Evolutionary conservation across 1,140 invertebrate species (phyloP).

Genomic region (Papilio helenus): DNA sequence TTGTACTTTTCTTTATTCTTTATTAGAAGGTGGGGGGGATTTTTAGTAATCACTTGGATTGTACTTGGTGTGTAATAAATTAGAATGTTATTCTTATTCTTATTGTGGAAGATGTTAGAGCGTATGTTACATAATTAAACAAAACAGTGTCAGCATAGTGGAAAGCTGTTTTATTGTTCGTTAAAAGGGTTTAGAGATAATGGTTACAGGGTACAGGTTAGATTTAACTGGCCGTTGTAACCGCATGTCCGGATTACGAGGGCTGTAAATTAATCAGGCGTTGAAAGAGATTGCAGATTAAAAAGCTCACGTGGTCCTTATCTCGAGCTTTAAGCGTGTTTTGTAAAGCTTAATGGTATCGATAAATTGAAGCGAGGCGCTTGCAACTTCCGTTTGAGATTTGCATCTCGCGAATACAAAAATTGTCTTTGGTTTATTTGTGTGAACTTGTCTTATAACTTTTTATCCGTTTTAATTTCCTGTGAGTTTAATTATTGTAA

Average conservation of each 20-base stretch:
- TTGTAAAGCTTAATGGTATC: slow-evolving; percentile 39
- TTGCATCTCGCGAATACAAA: slow-evolving; percentile 22
- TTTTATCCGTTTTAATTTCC: neutral
- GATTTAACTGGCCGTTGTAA: slow-evolving; percentile 23
- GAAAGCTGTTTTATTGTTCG: slow-evolving; percentile 11
- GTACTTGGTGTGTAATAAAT: too few species aligned
- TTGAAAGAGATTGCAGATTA: slow-evolving; percentile 40
- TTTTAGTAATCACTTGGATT: too few species aligned
- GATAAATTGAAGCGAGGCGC: slow-evolving; percentile 39
- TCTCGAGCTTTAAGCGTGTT: slow-evolving; percentile 35
- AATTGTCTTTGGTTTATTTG: slow-evolving; percentile 28
- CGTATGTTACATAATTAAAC: neutral
- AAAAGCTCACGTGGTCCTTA: slow-evolving; percentile 38
- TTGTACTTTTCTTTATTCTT: too few species aligned
- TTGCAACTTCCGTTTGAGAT: slow-evolving; percentile 32
- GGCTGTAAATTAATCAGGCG: slow-evolving; percentile 40
- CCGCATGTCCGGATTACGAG: slow-evolving; percentile 23
- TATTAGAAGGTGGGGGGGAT: too few species aligned
- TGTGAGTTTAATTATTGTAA: neutral
- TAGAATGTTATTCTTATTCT: too few species aligned
- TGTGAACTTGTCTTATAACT: neutral
- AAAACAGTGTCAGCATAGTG: too few species aligned
- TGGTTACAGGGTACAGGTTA: neutral
- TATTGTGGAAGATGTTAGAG: neutral
- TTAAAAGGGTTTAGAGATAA: slow-evolving; percentile 20